These are phyloP conservation scores for Platerodrilus igneus DNA, from an alignment of 2,888 invertebrate species.

Conservation along the genomic window DNA sequence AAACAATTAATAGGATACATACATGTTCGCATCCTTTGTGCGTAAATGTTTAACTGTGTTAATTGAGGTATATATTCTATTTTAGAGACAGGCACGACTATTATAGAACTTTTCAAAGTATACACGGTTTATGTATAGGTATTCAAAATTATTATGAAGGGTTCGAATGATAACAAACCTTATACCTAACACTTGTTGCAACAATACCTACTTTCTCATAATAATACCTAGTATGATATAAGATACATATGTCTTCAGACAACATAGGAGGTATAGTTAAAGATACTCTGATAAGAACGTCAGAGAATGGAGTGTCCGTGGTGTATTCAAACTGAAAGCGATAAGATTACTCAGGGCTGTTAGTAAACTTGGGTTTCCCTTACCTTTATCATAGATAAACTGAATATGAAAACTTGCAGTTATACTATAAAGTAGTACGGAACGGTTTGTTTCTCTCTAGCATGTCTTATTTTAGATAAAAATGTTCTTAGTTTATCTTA, in stretches of 20 bases:
- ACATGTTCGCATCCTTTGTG: too few relatives aligned
- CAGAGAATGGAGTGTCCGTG: constrained; percentile 36
- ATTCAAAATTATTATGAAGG: too few relatives aligned
- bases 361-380: constrained; percentile 32
- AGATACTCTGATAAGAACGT: constrained; percentile 31
- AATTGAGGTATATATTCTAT: too few relatives aligned
- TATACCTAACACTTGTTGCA: constrained; percentile 18
- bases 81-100: too few relatives aligned
- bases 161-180: constrained; percentile 11
- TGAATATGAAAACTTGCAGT: constrained; percentile 36
- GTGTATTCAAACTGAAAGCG: constrained; percentile 33
- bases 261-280: constrained; percentile 29
- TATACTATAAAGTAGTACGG: constrained; percentile 28
- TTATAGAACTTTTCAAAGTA: too few relatives aligned
- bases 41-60: too few relatives aligned
- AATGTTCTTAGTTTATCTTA: constrained; percentile 31
- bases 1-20: too few relatives aligned
- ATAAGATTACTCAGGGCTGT: constrained; percentile 33
- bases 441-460: constrained; percentile 18
- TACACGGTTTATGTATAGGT: too few relatives aligned
- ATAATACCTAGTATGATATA: constrained; percentile 30
- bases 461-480: constrained; percentile 28
- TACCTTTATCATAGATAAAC: constrained; percentile 29
- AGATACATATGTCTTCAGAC: constrained; percentile 35
- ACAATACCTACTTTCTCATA: constrained; percentile 22